Conservation (phyloP, 2,888 invertebrate species). For the Drosophila affinis region DNA sequence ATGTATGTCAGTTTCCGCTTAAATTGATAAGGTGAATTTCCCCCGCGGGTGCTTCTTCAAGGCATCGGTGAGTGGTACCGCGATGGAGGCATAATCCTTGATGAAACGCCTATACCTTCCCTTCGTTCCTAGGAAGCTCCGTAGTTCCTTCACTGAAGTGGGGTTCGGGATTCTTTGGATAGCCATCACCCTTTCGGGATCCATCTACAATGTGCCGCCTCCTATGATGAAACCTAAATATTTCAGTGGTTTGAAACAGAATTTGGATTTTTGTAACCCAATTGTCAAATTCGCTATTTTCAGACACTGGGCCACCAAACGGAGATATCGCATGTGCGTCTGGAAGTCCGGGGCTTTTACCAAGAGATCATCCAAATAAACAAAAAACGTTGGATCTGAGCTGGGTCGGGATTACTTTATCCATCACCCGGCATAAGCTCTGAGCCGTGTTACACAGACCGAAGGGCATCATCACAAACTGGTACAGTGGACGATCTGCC, state of each 20-base stretch:
- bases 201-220: too few relatives aligned
- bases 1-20: not conserved
- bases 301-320: not conserved
- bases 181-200: too few relatives aligned
- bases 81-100: not conserved
- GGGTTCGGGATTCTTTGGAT: not conserved
- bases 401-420: not conserved
- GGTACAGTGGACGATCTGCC: not conserved
- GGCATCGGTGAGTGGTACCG: not conserved
- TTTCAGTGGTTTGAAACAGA: too few relatives aligned
- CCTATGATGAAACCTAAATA: too few relatives aligned
- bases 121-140: not conserved
- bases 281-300: conserved; percentile 4
- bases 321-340: not conserved
- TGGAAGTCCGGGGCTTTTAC: conserved; percentile 4
- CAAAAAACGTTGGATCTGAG: not conserved
- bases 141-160: not conserved
- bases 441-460: not conserved
- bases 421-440: not conserved
- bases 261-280: not conserved
- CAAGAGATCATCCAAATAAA: conserved; percentile 5
- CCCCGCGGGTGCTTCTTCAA: not conserved
- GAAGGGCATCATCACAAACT: not conserved
- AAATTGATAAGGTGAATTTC: not conserved
- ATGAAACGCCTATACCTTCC: not conserved